Percentiles rank a stretch among this genome's conserved stretches.
These are phyloP conservation scores for Leptodirus hochenwartii DNA, from an alignment of 2,888 invertebrate genomes.

Conservation along the genomic window DNA sequence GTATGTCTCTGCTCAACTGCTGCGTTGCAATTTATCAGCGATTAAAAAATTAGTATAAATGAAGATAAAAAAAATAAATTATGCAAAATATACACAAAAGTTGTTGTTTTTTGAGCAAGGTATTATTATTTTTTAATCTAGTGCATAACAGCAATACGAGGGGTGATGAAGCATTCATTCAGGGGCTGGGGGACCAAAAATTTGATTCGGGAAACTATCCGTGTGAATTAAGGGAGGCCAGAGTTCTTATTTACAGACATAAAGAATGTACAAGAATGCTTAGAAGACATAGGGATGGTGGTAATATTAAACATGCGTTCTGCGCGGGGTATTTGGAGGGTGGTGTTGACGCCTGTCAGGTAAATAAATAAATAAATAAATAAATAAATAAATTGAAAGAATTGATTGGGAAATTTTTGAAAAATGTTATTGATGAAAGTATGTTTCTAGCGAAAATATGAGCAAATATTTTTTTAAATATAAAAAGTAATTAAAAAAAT, in stretches of 20 bases:
- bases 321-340: conserved; percentile 39
- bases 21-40: too few species aligned
- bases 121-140: too few species aligned
- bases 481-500: not conserved
- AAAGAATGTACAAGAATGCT: conserved; percentile 21
- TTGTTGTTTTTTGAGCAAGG: too few species aligned
- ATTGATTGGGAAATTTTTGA: not conserved
- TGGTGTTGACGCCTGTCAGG: conserved; percentile 45
- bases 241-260: conserved; percentile 21
- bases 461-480: not conserved
- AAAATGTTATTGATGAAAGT: not conserved
- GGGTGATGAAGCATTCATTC: conserved; percentile 19
- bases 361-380: conserved; percentile 21
- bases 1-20: too few species aligned
- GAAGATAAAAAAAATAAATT: too few species aligned
- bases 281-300: conserved; percentile 17
- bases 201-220: conserved; percentile 19
- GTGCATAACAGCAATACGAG: conserved; percentile 4
- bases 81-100: too few species aligned
- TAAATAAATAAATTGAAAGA: too few species aligned
- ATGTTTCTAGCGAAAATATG: not conserved
- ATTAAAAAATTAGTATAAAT: too few species aligned
- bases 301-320: conserved; percentile 20
- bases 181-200: conserved; percentile 21
- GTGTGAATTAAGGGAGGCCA: conserved; percentile 23